phyloP scores from a whole-genome alignment of 2,797 vertebrate genomes.

The Phataginus tetradactyla region DNA sequence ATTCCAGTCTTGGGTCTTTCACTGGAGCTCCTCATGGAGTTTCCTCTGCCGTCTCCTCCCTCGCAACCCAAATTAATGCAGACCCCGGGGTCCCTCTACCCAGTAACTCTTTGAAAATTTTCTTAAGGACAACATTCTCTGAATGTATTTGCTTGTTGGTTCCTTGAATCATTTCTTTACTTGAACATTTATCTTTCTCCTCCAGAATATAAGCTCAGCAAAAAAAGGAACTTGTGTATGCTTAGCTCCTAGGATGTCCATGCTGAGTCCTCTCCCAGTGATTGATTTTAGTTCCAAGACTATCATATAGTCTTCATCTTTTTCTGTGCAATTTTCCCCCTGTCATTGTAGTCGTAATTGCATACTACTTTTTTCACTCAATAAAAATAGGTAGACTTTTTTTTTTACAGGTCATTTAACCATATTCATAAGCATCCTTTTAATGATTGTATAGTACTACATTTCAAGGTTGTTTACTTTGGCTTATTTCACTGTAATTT shows the following conservation, averaged over 20 bases:
- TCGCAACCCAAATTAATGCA: background rate
- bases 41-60: background rate
- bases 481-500: background rate
- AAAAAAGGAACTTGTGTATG: background rate
- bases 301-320: background rate
- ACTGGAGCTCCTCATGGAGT: background rate
- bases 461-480: background rate
- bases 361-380: background rate
- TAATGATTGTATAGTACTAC: background rate
- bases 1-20: background rate
- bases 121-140: background rate
- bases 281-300: background rate
- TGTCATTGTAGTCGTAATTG: background rate
- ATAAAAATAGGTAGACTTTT: background rate
- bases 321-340: background rate
- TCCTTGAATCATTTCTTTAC: background rate
- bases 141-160: background rate
- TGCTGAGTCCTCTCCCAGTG: background rate
- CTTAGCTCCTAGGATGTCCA: background rate
- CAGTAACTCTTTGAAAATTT: background rate
- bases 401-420: slow-evolving; percentile 1
- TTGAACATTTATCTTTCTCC: background rate
- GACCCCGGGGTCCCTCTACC: background rate
- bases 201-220: background rate
- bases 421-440: background rate